A percentile compares a stretch with the other conserved stretches of the same genome.
Evolutionary conservation across 2,113 vertebrate genomes (phyloP).

Genomic region (Vicugna pacos): DNA sequence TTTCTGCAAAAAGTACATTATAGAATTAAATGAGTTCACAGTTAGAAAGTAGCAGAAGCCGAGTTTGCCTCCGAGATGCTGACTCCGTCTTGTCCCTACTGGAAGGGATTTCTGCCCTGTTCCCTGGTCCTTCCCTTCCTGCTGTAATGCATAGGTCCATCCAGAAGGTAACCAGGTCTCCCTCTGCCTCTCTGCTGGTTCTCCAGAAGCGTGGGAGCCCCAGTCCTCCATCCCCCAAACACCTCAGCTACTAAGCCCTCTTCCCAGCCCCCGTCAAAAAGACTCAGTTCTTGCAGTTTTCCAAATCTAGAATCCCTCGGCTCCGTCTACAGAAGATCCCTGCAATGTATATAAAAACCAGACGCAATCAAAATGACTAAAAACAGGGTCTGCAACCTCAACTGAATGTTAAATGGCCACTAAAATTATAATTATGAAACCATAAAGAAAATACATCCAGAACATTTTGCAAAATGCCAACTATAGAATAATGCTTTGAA

Average conservation of each 20-base stretch:
- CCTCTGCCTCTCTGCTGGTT: neutral
- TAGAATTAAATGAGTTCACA: neutral
- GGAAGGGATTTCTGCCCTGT: neutral
- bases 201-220: neutral
- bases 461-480: neutral
- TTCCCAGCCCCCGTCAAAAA: neutral
- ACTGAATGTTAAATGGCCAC: neutral
- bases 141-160: neutral
- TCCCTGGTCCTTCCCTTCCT: neutral
- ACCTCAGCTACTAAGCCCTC: neutral
- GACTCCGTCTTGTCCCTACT: too few species aligned
- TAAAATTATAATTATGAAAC: neutral
- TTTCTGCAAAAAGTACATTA: neutral
- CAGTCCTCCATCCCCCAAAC: fast-evolving
- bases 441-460: neutral
- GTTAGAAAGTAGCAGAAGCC: neutral
- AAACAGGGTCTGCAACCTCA: neutral
- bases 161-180: neutral
- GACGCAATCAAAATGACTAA: neutral
- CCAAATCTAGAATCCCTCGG: neutral
- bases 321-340: neutral
- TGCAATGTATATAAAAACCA: neutral
- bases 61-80: neutral
- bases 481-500: neutral
- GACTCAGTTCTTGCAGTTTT: neutral